These are phyloP conservation scores for Eleginops maclovinus DNA, from an alignment of 2,113 vertebrate genomes.

Conservation along the genomic window DNA sequence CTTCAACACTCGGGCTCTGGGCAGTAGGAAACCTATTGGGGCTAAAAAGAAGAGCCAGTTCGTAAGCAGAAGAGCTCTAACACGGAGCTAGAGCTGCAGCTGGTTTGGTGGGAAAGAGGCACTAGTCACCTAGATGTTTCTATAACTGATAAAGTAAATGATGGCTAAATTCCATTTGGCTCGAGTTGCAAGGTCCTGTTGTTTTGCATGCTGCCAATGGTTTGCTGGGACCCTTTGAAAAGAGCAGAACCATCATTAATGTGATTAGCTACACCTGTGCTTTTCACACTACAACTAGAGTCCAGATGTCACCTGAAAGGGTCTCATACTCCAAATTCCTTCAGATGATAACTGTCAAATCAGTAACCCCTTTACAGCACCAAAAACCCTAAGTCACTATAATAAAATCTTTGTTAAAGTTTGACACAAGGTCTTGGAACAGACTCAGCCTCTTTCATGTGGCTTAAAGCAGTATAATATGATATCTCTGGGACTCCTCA, in stretches of 20 bases:
- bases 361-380: neutral
- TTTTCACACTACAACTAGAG: neutral
- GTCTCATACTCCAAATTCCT: neutral
- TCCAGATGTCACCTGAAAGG: neutral
- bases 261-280: neutral
- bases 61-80: no score
- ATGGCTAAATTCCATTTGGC: neutral
- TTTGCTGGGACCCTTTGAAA: neutral
- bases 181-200: neutral
- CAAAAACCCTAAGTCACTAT: neutral
- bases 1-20: no score
- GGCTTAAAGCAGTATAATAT: neutral
- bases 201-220: neutral
- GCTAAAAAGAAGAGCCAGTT: no score
- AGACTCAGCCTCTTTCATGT: constrained; percentile 13
- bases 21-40: no score
- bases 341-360: neutral
- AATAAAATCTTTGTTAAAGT: neutral
- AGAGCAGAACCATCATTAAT: neutral
- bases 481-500: neutral
- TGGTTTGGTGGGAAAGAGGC: no score
- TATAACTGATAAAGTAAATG: neutral
- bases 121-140: no score
- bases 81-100: no score
- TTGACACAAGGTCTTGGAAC: constrained; percentile 8